These are phyloP conservation scores for Ametastegia equiseti DNA, from an alignment of 2,888 invertebrate species.

Conservation along the genomic window DNA sequence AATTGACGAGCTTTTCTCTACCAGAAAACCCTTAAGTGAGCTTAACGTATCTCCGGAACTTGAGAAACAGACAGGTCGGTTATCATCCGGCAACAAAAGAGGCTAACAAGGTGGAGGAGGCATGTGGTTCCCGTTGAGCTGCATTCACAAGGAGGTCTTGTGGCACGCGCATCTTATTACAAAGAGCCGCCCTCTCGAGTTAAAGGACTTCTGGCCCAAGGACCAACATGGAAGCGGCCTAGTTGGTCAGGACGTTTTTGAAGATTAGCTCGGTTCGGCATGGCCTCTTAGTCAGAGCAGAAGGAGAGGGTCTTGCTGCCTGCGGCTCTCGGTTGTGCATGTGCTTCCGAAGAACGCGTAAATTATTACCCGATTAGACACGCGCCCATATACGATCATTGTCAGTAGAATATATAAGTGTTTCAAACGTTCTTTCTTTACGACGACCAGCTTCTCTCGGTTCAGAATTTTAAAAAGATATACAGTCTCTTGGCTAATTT, in stretches of 20 bases:
- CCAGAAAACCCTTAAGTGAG: conserved; percentile 36
- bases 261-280: conserved; percentile 2
- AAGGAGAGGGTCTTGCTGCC: neutral
- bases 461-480: neutral
- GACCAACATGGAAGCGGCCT: conserved; percentile 18
- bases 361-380: conserved; percentile 33
- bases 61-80: neutral
- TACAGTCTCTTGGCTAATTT: no score
- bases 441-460: neutral
- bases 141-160: conserved; percentile 51
- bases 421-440: neutral
- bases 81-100: conserved; percentile 56
- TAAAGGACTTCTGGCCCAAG: conserved; percentile 39
- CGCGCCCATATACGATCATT: neutral
- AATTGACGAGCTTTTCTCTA: no score
- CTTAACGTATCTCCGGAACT: conserved; percentile 26
- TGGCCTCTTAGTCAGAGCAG: conserved; percentile 9
- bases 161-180: conserved; percentile 73
- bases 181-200: conserved; percentile 68
- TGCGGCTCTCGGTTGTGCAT: conserved; percentile 12
- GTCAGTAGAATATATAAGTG: neutral
- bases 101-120: conserved; percentile 64
- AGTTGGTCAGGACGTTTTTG: conserved; percentile 17
- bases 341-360: neutral
- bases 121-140: conserved; percentile 63